Conservation (phyloP, 1,140 invertebrate genomes). For the Trichoplusia ni region DNA sequence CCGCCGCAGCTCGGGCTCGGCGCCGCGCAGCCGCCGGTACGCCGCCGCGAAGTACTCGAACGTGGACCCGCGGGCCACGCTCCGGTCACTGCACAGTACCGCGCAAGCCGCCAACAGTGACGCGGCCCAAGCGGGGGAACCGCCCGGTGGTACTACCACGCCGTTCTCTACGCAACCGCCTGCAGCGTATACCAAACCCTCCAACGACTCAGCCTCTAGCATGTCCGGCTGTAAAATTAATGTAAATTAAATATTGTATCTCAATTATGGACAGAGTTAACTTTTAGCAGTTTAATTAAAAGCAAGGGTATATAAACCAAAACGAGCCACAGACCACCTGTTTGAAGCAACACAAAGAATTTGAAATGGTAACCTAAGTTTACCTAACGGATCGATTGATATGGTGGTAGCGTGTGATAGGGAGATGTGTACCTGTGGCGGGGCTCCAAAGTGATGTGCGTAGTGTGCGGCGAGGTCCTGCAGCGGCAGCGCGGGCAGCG, state of each 20-base stretch:
- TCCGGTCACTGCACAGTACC: conserved; percentile 67
- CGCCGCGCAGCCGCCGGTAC: conserved; percentile 55
- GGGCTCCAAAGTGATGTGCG: conserved; percentile 14
- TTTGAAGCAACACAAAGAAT: too few species aligned
- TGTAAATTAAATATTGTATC: not conserved
- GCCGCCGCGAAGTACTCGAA: conserved; percentile 69
- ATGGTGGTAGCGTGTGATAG: not conserved
- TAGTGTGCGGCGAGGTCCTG: not conserved
- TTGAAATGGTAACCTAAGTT: too few species aligned
- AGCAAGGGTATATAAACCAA: too few species aligned
- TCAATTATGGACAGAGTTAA: not conserved
- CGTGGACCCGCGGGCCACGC: conserved; percentile 70
- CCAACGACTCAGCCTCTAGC: conserved; percentile 51
- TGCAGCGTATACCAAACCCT: conserved; percentile 58
- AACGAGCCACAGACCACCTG: too few species aligned
- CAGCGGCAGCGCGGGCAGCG: conserved; percentile 37
- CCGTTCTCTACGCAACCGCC: conserved; percentile 62
- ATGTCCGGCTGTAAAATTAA: conserved; percentile 49
- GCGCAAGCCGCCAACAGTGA: conserved; percentile 63
- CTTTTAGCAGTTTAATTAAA: too few species aligned
- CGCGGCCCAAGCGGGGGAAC: conserved; percentile 51
- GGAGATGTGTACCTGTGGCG: not conserved
- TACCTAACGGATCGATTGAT: too few species aligned
- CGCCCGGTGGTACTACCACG: conserved; percentile 45
- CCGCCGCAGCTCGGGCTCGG: conserved; percentile 55